Base-by-base conservation (phyloP, 1,140 invertebrate species). In the Apocrypta bakeri region DNA sequence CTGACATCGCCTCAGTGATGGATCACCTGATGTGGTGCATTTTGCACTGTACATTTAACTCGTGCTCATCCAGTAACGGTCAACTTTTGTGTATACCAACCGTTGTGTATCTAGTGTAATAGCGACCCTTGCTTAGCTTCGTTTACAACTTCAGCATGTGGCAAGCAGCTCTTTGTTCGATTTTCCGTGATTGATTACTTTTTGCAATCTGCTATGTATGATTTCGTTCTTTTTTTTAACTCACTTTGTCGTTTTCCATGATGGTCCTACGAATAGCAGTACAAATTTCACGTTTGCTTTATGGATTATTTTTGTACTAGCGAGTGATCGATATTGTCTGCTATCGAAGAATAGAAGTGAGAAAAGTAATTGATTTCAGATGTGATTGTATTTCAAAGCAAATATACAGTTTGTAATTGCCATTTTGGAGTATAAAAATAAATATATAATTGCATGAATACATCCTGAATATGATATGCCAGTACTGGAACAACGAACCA, bases 1-100 rank as follows among this genome's bases (percentile, higher is more conserved):
- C 84, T 84, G 84, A 87, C 86, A 86, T 85, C 74, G 7, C 27
- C 85, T 56, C 79, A 84, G 86, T 89, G 88, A 89, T 89, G 87
- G 88, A 89, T 89, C 86, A 88, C 87, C 85, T 85, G 86, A 88
- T 87, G 68, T 25, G 31, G 27, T 83, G 83, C 82, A 84, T 79
- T 88, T 89, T 88, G 87, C 88, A 84, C 82, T 56, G 84, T 81
- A 25, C 6, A 56, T 56, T n/a, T 56, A 21, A 56, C 81, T 71
- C 68, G 27, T 8, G 25, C 29, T 21, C 31, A 56, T 56, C 64
- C 85, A 81, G 83, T 82, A 82, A 86, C 84, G 83, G 87, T 87
- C 87, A 88, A 86, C 86, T 85, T 11, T 68, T 31, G 66, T 25
- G 11, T 42, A 42, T 42, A 42, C 40, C 14, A 6, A 56, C 48